Evolutionary conservation across 2,113 vertebrate genomes (phyloP).

Genomic region (Elaphurus davidianus): DNA sequence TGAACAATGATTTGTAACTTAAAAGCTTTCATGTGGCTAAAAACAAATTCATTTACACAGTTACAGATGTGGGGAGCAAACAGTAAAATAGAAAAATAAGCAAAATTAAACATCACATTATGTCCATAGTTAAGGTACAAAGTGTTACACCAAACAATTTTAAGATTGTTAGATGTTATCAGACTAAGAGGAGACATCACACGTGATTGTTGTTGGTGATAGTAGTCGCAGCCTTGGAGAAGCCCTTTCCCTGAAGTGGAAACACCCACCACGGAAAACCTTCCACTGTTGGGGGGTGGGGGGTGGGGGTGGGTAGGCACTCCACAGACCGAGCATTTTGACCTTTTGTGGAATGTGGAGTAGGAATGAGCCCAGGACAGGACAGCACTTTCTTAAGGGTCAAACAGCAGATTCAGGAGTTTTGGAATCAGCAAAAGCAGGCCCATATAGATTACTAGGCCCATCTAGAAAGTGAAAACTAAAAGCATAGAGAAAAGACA

Average conservation of each 20-base stretch:
- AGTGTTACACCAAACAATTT: background rate
- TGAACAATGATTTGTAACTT: background rate
- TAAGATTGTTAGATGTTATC: background rate
- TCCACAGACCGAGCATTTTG: fast-evolving
- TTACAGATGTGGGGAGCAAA: background rate
- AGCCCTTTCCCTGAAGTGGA: background rate
- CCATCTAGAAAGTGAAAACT: background rate
- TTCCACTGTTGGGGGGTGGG: fast-evolving
- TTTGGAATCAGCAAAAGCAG: background rate
- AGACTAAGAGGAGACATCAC: background rate
- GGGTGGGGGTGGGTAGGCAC: background rate
- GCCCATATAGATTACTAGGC: background rate
- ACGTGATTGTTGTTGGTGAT: background rate
- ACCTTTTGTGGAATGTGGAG: background rate
- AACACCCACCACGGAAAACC: background rate
- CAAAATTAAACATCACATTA: background rate
- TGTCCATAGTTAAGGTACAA: background rate
- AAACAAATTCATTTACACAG: background rate
- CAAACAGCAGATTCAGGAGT: background rate
- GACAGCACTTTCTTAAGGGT: background rate
- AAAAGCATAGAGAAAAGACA: background rate
- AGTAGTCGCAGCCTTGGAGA: background rate
- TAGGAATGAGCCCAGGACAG: background rate
- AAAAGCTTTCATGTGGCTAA: background rate
- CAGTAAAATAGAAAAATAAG: background rate